Percentiles rank a stretch among this genome's conserved stretches.
Evolutionary conservation across 2,113 vertebrate species (phyloP).

Genomic region (Gymnogyps californianus): DNA sequence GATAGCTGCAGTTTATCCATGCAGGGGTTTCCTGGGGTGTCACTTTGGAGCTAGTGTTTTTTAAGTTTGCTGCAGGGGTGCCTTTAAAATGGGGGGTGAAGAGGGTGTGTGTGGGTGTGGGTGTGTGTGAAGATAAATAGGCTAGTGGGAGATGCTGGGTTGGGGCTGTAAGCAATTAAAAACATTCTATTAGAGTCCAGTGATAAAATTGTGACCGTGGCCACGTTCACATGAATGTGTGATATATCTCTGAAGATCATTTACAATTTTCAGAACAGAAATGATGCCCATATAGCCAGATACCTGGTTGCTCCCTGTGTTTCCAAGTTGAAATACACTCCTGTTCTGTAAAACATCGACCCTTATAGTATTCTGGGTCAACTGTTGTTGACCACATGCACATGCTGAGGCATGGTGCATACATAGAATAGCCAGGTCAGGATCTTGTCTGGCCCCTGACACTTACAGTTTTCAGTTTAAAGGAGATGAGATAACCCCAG

Average conservation of each 20-base stretch:
- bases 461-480: neutral
- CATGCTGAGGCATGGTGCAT: neutral
- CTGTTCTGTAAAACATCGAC: neutral
- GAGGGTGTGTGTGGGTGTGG: neutral
- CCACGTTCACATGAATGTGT: neutral
- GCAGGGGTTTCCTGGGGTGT: neutral
- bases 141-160: neutral
- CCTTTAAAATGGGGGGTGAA: neutral
- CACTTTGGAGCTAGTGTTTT: neutral
- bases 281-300: neutral
- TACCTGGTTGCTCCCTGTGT: neutral
- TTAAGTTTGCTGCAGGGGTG: neutral
- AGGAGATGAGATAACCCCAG: neutral
- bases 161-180: neutral
- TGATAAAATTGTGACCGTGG: neutral
- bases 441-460: neutral
- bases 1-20: neutral
- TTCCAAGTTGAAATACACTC: neutral
- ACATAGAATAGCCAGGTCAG: neutral
- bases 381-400: neutral
- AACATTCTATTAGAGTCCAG: too few relatives aligned
- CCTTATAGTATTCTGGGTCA: neutral
- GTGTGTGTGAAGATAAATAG: neutral
- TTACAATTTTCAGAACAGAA: neutral
- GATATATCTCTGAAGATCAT: neutral